Evolutionary conservation across 2,113 vertebrate species (phyloP), one percentile per base, ranked within the genome.

Genomic region (Edolisoma coerulescens): DNA sequence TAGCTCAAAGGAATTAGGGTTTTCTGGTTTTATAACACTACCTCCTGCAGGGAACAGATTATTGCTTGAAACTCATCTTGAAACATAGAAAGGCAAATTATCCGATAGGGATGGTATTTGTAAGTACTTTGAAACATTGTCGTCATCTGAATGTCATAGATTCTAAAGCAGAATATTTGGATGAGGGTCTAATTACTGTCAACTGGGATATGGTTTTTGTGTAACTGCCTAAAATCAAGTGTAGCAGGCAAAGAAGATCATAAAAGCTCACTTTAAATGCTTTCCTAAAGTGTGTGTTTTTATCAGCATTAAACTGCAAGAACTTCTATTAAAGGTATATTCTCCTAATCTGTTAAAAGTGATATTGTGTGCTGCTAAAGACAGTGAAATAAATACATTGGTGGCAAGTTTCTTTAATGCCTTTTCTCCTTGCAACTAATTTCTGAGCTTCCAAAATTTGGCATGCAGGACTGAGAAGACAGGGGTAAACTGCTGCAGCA

Each of bases 1-100:
- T 86, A 81, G 54, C 64, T 89, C 56, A 67, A 88, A 90, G 74
- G 61, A 84, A 47, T 73, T 89, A 59, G 15, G 19, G 35, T 70
- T 92, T 95, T 87, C 54, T 92, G 16, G 21, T 69, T 94, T 90
- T 89, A 41, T 78, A 67, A 44, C 21, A 28, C 39, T 90, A 2
- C 47, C 33, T 93, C 27, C 54, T 87, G 39, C 50, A 74, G 56
- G 44, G 56, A 89, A 30, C 42, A 92, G 28, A 84, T 42, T 84
- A 63, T 84, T 89, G 18, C 63, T 83, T 80, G 49, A 80, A 93
- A 73, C 12, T 85, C 10, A 45, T 53, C 45, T 76, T 88, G 63
- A 92, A 83, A 67, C 16, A 19, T 1, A 83, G 56, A 91, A 67
- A 83, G 60, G n/a, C 30, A 84, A 79, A 49, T 90, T 65, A 45